Base-by-base conservation (phyloP, 2,113 vertebrate genomes). In the Stomatorhinus ivindoensis region DNA sequence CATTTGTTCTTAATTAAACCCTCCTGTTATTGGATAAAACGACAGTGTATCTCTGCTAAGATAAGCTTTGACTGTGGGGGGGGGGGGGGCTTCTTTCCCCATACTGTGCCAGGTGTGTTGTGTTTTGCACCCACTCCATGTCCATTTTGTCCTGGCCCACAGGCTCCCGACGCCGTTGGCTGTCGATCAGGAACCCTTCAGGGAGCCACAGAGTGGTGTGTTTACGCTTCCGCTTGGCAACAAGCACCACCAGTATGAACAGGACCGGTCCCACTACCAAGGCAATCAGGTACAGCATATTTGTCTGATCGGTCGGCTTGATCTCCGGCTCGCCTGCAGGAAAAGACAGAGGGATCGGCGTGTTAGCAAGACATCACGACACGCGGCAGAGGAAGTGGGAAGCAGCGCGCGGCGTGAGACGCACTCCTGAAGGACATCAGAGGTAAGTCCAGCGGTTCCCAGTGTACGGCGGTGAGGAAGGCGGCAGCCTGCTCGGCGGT, bases 81-180 rank as follows among this genome's bases (percentile, higher is more conserved):
- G 27, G 83, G n/a, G 44, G 44, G 4, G 44, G 44, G 51, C 21
- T 19, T 44, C 42, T 24, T 44, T 46, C 42, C 42, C 42, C 35
- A 19, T 19, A 44, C 35, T 47, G 80, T 44, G 42, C 15, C 42
- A 5, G 31, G 42, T 15, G 21, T 53, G 53, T 19, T 15, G 39
- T 19, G 9, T 13, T 13, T 11, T 88, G 51, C 8, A 95, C 97
- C 97, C 92, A 99, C 98, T 98, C 98, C 92, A 99, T 94, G 84
- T 97, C 97, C 88, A 98, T 97, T 69, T 98, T 98, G 76, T 99
- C 98, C 93, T 99, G 97, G 76, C 98, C 98, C 3, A 99, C 96
- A 0, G 98, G 98, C 90, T 99, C 98, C 2, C 97, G 96, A 47
- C 98, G 97, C 87, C 98, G 99, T 87, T 97, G 96, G 87, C 97